Conservation (phyloP, 2,113 vertebrate species). For the Salvelinus namaycush region DNA sequence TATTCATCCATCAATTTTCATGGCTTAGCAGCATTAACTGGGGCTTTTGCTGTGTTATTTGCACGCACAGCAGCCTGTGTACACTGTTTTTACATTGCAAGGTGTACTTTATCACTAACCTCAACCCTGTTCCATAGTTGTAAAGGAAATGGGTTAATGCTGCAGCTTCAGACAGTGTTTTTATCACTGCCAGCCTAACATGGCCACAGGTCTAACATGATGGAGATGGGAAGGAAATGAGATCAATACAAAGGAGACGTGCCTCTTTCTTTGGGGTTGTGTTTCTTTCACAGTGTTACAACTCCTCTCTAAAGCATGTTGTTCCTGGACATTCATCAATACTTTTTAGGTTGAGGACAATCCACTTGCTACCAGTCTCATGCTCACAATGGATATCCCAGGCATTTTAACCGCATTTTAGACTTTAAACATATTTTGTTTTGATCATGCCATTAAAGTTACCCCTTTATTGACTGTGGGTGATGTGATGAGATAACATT, state of each 20-base stretch:
- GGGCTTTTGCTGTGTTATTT: conserved; percentile 47
- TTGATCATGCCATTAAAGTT: conserved; percentile 31
- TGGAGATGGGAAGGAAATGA: background rate
- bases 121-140: background rate
- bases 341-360: background rate
- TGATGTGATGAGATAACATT: background rate
- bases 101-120: background rate
- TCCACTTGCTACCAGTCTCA: background rate
- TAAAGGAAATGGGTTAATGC: background rate
- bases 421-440: background rate
- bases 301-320: background rate
- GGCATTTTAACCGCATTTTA: no score
- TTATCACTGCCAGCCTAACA: background rate
- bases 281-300: background rate
- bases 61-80: conserved; percentile 18
- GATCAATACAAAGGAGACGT: background rate
- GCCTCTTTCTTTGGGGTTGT: background rate
- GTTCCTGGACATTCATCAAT: background rate
- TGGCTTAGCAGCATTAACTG: conserved; percentile 51
- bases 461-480: background rate
- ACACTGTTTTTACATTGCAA: background rate
- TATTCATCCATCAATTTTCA: conserved; percentile 75
- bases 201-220: no score
- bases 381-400: background rate
- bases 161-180: background rate